Evolutionary conservation across 2,888 invertebrate species (phyloP).

Genomic region (Plebejus argus): DNA sequence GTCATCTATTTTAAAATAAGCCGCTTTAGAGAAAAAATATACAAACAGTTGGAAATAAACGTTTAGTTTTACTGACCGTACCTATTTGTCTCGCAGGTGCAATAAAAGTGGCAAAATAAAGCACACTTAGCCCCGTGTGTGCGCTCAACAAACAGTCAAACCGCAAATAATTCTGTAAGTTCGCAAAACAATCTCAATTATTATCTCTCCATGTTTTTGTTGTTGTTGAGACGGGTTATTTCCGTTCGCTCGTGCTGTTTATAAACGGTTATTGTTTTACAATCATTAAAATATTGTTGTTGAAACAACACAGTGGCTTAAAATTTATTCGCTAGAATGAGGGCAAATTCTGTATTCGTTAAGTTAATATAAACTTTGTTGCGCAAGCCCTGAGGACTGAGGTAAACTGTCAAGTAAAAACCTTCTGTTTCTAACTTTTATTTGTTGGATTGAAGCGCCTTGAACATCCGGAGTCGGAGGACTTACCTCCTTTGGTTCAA

Average conservation of each 20-base stretch:
- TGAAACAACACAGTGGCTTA: conserved; percentile 6
- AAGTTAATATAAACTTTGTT: background rate
- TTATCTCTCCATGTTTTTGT: conserved; percentile 15
- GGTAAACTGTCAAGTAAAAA: background rate
- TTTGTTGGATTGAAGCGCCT: background rate
- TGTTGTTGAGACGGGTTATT: conserved; percentile 14
- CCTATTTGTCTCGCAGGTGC: conserved; percentile 41
- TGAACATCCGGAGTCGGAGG: background rate
- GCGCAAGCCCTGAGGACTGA: background rate
- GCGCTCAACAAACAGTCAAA: conserved; percentile 7
- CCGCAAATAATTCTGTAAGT: conserved; percentile 24
- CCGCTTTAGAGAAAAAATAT: background rate
- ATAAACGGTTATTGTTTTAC: conserved; percentile 11
- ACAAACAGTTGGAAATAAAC: background rate
- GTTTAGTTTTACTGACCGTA: background rate
- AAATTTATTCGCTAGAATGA: background rate
- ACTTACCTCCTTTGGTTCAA: background rate
- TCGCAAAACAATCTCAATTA: conserved; percentile 15
- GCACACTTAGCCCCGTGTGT: conserved; percentile 9
- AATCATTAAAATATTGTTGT: conserved; percentile 5
- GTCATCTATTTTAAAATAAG: background rate
- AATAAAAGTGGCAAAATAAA: conserved; percentile 46
- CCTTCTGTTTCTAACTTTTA: background rate
- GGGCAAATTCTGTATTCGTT: conserved; percentile 4
- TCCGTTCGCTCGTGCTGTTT: background rate